Base-by-base conservation (phyloP, 2,797 vertebrate genomes). In the Lemur catta region DNA sequence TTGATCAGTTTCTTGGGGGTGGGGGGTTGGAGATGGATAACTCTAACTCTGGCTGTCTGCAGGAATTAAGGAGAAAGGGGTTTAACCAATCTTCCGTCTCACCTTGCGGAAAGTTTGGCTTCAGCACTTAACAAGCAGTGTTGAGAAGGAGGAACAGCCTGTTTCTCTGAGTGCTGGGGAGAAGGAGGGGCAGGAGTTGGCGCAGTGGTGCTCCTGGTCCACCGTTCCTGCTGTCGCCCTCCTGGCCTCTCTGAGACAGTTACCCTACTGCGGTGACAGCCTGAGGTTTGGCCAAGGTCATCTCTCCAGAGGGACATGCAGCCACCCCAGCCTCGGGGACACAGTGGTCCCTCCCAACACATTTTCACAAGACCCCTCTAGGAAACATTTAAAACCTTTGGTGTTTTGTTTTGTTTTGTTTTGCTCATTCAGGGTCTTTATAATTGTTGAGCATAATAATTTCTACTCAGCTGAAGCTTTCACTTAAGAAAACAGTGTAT, bases 191-290 rank as follows among this genome's bases (percentile, higher is more conserved):
- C 33, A 52, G 30, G 48, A 76, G 74, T 6, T 30, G 59, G 28
- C 0, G 12, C 24, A 59, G 57, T 12, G 57, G 57, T 0, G 4
- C 24, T 59, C 4, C 10, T 28, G 57, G 5, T 50, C 30, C 20
- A 10, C 20, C 28, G 1, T 82, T 28, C 38, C 28, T 30, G 3
- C 9, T 17, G 22, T 41, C 6, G 41, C 41, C n/a, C 8, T 1
- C 20, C 8, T 0, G 35, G 5, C 38, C 20, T 17, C 28, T 71
- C 35, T 7, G 30, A 30, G 46, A 24, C 6, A 9, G 52, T 9
- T 72, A 20, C 15, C 6, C 3, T 17, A 30, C 48, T 30, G 10
- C 17, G 17, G 10, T 14, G 46, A 76, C 50, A 30, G 18, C 12
- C 28, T 3, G 7, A 86, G 26, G 18, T 8, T 85, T 20, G 65